A percentile compares a stretch with the other conserved stretches of the same genome.
phyloP scores from a whole-genome alignment of 2,113 vertebrate species.

The Vimba vimba region DNA sequence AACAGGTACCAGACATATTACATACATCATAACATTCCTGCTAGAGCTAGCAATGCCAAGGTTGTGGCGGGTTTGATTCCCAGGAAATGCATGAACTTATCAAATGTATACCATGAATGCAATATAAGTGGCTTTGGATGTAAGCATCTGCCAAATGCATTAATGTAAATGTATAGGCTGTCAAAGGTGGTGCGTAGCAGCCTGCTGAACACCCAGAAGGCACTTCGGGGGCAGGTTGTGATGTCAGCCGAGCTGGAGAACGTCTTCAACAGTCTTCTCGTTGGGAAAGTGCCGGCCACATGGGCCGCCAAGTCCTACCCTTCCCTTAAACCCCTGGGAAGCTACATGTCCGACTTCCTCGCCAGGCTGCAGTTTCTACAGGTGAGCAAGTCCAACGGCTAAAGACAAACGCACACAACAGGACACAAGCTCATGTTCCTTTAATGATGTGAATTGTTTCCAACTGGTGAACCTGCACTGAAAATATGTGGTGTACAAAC shows the following conservation, averaged over 20 bases:
- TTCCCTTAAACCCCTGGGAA: constrained; percentile 87
- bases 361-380: constrained; percentile 85
- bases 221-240: constrained; percentile 89
- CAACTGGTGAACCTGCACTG: neutral
- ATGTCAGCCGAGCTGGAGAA: constrained; percentile 93
- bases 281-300: constrained; percentile 86
- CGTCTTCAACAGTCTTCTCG: constrained; percentile 87
- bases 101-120: neutral
- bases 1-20: constrained; percentile 81
- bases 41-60: neutral
- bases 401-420: neutral
- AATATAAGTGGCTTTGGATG: neutral
- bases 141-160: neutral
- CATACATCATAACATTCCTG: neutral
- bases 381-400: constrained; percentile 69
- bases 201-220: constrained; percentile 83
- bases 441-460: neutral
- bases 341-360: constrained; percentile 86
- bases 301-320: constrained; percentile 94
- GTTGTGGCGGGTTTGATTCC: neutral
- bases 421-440: neutral
- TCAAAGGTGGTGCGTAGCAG: constrained; percentile 83
- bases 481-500: too few species aligned
- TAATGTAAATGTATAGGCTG: constrained; percentile 72
- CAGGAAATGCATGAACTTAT: neutral